These are phyloP conservation scores for Margarornis squamiger DNA, from an alignment of 2,797 vertebrate genomes.

Conservation along the genomic window DNA sequence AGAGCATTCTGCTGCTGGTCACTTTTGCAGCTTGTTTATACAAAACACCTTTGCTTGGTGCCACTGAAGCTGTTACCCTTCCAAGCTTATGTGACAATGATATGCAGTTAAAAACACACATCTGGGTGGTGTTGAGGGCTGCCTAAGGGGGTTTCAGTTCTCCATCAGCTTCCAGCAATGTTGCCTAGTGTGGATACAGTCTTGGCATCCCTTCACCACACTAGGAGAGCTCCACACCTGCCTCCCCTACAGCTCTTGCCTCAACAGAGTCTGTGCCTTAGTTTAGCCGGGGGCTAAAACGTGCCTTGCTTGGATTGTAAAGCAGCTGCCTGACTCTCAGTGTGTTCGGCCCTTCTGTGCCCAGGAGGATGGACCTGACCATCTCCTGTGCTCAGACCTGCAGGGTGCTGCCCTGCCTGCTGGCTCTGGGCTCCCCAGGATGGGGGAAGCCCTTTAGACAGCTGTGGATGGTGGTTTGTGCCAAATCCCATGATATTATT, in stretches of 20 bases:
- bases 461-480: not conserved
- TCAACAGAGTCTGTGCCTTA: not conserved
- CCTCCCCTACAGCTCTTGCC: not conserved
- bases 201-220: not conserved
- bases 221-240: not conserved
- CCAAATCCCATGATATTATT: not conserved
- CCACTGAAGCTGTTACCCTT: not conserved
- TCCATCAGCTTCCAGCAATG: not conserved
- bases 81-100: not conserved
- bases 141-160: not conserved
- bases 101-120: rapidly evolving
- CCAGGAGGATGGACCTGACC: rapidly evolving
- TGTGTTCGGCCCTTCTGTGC: not conserved
- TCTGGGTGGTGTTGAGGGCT: not conserved
- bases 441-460: not conserved
- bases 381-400: not conserved
- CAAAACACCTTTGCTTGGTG: not conserved
- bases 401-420: not conserved
- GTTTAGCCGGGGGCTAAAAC: not conserved
- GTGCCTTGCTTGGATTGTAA: not conserved
- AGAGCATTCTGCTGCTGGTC: not conserved
- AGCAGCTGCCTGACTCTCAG: not conserved
- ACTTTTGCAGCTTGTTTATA: not conserved
- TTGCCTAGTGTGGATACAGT: rapidly evolving
- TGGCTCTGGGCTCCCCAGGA: not conserved